phyloP scores from a whole-genome alignment of 2,113 vertebrate genomes.

The Odocoileus virginianus region DNA sequence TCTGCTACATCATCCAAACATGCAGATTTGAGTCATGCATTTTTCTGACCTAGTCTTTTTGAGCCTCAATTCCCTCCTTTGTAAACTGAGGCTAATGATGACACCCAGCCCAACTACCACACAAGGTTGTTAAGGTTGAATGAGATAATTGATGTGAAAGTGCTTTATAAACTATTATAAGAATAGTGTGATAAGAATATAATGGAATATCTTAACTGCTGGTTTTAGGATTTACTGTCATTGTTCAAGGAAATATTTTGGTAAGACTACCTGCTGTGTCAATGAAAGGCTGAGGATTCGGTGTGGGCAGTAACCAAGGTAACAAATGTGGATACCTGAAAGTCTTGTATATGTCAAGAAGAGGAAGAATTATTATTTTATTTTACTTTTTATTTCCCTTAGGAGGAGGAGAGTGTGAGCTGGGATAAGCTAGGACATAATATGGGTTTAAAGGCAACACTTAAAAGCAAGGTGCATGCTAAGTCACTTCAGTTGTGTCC shows the following conservation, averaged over 20 bases:
- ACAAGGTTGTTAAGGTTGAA: not conserved
- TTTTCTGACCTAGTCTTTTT: not conserved
- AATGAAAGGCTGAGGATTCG: not conserved
- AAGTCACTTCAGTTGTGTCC: not conserved
- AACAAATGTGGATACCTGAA: not conserved
- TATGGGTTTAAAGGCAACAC: not conserved
- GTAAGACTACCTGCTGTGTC: too few relatives aligned
- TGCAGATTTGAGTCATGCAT: not conserved
- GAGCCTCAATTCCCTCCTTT: not conserved
- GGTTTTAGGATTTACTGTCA: not conserved
- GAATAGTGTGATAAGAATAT: not conserved
- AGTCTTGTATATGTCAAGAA: not conserved
- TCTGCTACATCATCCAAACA: not conserved
- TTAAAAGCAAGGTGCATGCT: not conserved
- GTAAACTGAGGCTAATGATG: not conserved
- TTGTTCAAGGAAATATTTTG: not conserved
- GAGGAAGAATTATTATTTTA: not conserved
- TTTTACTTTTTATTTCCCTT: not conserved
- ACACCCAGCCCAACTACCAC: not conserved
- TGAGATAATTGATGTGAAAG: not conserved
- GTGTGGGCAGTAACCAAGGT: not conserved
- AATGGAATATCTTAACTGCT: not conserved
- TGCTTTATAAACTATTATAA: not conserved
- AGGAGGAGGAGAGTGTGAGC: not conserved
- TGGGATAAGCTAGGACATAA: not conserved